Percentiles rank a stretch among this genome's conserved stretches.
These are phyloP conservation scores for Drepana falcataria DNA, from an alignment of 2,888 invertebrate species.

Conservation along the genomic window DNA sequence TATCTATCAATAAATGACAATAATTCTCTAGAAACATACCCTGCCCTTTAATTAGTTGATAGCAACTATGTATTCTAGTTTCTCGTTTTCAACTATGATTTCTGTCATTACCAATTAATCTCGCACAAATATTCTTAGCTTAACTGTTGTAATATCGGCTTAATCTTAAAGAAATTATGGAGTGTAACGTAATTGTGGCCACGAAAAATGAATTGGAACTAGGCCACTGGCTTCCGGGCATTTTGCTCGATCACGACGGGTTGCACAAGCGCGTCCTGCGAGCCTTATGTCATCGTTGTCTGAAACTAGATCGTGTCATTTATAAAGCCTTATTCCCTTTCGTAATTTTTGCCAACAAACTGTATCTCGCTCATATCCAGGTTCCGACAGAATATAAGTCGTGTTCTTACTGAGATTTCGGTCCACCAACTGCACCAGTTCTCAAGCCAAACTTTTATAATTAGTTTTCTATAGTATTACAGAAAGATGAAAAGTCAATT, in stretches of 20 bases:
- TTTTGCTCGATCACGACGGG: slow-evolving; percentile 56
- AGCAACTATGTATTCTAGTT: no score
- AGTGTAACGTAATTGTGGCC: slow-evolving; percentile 37
- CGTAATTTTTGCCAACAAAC: slow-evolving; percentile 12
- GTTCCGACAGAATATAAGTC: not conserved
- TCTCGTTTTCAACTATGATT: not conserved
- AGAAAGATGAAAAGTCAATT: no score
- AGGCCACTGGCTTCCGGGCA: slow-evolving; percentile 66
- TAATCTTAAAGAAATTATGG: slow-evolving; percentile 14
- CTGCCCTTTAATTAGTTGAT: no score
- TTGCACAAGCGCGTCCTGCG: slow-evolving; percentile 23
- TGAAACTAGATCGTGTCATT: slow-evolving; percentile 33
- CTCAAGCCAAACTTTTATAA: no score
- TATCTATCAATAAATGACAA: no score
- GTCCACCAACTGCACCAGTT: no score
- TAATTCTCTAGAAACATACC: no score
- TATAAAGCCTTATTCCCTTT: slow-evolving; percentile 19
- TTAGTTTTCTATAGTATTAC: no score
- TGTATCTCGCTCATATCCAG: not conserved
- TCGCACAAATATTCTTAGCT: slow-evolving; percentile 15
- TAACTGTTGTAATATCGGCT: not conserved
- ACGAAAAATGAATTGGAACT: slow-evolving; percentile 58
- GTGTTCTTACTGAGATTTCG: no score
- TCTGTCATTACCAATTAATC: slow-evolving; percentile 19
- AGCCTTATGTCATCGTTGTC: slow-evolving; percentile 46